These are phyloP conservation scores for Lasioglossum pauxillum DNA, from an alignment of 2,888 invertebrate genomes.

Conservation along the genomic window DNA sequence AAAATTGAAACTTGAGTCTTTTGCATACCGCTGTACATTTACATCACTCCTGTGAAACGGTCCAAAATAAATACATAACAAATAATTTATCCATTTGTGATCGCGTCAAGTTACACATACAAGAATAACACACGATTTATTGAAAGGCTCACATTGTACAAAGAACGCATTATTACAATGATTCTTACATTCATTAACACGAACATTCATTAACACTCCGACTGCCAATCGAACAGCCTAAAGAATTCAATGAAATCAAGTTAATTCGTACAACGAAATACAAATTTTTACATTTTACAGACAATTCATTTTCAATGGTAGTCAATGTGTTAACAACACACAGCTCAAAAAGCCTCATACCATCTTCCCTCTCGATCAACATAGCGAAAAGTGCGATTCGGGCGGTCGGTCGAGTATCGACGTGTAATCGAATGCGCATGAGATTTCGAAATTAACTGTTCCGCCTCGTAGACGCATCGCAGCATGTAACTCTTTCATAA, in stretches of 20 bases:
- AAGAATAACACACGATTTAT: not conserved
- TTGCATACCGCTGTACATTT: not conserved
- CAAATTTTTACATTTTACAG: not conserved
- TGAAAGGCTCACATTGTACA: not conserved
- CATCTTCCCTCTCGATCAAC: not conserved
- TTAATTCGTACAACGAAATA: not conserved
- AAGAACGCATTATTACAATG: not conserved
- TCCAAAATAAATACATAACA: not conserved
- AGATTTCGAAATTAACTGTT: slow-evolving; percentile 49
- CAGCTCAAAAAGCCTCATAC: not conserved
- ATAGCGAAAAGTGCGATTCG: not conserved
- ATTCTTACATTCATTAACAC: not conserved
- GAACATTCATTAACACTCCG: not conserved
- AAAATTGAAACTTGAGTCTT: not conserved
- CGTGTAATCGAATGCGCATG: slow-evolving; percentile 56
- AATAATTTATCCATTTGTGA: not conserved
- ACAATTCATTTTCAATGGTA: not conserved
- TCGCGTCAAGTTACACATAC: not conserved
- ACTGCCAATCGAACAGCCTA: not conserved
- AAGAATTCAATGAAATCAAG: not conserved
- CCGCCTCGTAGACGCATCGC: slow-evolving; percentile 41
- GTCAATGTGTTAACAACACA: not conserved
- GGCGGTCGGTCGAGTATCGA: slow-evolving; percentile 26
- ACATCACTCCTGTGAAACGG: not conserved
- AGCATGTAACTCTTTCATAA: slow-evolving; percentile 56